A percentile compares a stretch with the other conserved stretches of the same genome.
These are phyloP conservation scores for Pristis pectinata DNA, from an alignment of 2,797 vertebrate genomes.

Conservation along the genomic window DNA sequence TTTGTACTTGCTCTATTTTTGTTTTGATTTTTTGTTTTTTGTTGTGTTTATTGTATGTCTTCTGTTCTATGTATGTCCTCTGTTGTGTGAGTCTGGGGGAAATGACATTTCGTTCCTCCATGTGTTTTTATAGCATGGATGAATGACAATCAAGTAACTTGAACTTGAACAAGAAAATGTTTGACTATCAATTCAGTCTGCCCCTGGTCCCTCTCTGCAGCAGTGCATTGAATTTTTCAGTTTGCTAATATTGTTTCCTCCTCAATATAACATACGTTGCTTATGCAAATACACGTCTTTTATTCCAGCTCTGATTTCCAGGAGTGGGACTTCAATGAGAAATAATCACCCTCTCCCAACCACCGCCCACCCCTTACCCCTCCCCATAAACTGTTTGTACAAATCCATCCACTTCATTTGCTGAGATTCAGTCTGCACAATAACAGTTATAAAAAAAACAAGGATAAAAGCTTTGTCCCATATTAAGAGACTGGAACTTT, in stretches of 20 bases:
- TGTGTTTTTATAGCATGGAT: too few relatives aligned
- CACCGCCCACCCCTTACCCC: slow-evolving; percentile 43
- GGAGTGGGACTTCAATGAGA: slow-evolving; percentile 77
- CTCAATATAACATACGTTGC: slow-evolving; percentile 65
- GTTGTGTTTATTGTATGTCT: too few relatives aligned
- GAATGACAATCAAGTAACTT: too few relatives aligned
- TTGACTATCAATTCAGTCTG: slow-evolving; percentile 65
- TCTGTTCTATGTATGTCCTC: too few relatives aligned
- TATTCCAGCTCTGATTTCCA: slow-evolving; percentile 61
- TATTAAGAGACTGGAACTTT: neutral
- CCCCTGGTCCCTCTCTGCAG: slow-evolving; percentile 55
- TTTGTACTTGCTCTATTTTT: too few relatives aligned
- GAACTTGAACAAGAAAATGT: slow-evolving; percentile 61
- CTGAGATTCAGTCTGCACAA: slow-evolving; percentile 39
- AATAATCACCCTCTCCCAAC: slow-evolving; percentile 60
- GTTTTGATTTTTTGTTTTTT: too few relatives aligned
- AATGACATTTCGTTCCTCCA: too few relatives aligned
- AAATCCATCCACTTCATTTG: slow-evolving; percentile 55
- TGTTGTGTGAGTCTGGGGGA: too few relatives aligned
- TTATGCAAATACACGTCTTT: slow-evolving; percentile 81
- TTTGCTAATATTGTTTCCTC: slow-evolving; percentile 60
- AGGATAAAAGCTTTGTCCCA: neutral
- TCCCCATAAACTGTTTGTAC: slow-evolving; percentile 57
- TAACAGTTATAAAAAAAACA: neutral
- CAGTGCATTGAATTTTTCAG: slow-evolving; percentile 54